Conservation (phyloP, 2,113 vertebrate species). For the Pyxicephalus adspersus region DNA sequence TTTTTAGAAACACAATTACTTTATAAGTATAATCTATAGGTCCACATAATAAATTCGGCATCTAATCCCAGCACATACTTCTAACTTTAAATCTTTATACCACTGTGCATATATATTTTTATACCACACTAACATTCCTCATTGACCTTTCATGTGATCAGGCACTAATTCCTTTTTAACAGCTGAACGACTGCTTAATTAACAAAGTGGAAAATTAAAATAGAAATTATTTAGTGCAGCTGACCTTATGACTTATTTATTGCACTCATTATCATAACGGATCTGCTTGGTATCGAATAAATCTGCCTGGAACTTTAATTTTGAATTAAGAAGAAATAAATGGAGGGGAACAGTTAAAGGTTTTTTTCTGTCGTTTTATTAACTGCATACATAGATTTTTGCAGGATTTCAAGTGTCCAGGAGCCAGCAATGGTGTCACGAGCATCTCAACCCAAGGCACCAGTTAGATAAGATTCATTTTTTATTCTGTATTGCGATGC, state of each 20-base stretch:
- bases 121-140: conserved; percentile 10
- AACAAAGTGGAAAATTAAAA: conserved; percentile 38
- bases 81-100: conserved; percentile 29
- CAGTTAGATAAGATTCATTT: too few species aligned
- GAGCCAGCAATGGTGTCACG: too few species aligned
- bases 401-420: too few species aligned
- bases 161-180: conserved; percentile 18
- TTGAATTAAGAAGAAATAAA: background rate
- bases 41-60: too few species aligned
- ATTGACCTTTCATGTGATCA: conserved; percentile 39
- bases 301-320: background rate
- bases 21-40: too few species aligned
- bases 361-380: background rate
- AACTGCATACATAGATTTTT: too few species aligned
- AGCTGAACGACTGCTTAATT: conserved; percentile 45
- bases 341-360: background rate
- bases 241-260: conserved; percentile 34
- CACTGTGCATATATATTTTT: conserved; percentile 32
- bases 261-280: background rate
- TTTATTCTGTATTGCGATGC: too few species aligned
- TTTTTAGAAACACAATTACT: too few species aligned
- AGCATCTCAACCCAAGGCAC: too few species aligned
- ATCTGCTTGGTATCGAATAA: background rate
- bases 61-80: too few species aligned
- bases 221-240: conserved; percentile 28